Conservation (phyloP, 35 echinoderm and acorn worm species). For the Apostichopus californicus region DNA sequence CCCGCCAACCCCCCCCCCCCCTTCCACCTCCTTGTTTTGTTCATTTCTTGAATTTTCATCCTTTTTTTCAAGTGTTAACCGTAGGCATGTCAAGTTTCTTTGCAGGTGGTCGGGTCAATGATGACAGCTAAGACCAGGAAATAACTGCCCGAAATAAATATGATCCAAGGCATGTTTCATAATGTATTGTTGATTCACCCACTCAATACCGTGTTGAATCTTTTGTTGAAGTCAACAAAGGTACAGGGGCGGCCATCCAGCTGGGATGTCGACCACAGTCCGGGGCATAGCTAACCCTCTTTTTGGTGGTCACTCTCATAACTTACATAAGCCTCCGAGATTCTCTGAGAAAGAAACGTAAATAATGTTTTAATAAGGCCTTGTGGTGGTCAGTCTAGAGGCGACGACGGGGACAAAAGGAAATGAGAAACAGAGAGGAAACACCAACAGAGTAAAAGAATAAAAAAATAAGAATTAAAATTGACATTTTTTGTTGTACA, state of each 20-base stretch:
- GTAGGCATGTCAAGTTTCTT: background rate
- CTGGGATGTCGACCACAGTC: slow-evolving; percentile 39
- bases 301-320: background rate
- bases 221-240: slow-evolving; percentile 25
- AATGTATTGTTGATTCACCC: background rate
- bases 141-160: background rate
- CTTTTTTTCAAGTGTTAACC: background rate
- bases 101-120: background rate
- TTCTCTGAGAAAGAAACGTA: background rate
- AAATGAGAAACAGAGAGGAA: background rate
- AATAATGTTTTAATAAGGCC: slow-evolving; percentile 35
- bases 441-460: background rate
- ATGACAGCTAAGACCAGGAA: slow-evolving; percentile 1
- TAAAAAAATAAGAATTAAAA: background rate
- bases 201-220: background rate
- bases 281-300: background rate
- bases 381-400: slow-evolving; percentile 49
- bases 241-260: background rate
- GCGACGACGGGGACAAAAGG: background rate
- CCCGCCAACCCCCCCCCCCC: no score
- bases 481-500: background rate
- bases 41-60: no score
- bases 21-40: no score
- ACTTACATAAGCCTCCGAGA: background rate
- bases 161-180: background rate